These are phyloP conservation scores for Picathartes gymnocephalus DNA, from an alignment of 2,113 vertebrate genomes.

Conservation along the genomic window DNA sequence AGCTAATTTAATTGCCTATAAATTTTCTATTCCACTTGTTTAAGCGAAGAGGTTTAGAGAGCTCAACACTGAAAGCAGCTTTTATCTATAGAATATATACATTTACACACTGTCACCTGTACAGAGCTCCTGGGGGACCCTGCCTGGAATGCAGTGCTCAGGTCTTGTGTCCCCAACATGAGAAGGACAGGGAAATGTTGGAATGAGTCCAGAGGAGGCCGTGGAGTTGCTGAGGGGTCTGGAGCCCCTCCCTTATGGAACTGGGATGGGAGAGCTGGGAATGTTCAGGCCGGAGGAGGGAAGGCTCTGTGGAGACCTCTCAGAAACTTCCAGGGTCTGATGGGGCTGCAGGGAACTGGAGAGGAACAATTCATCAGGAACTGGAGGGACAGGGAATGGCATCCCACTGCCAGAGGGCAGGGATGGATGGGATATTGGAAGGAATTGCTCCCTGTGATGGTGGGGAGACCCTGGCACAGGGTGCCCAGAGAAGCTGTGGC, in stretches of 20 bases:
- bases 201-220: background rate
- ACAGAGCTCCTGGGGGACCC: background rate
- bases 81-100: fast-evolving
- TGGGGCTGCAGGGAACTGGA: background rate
- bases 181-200: background rate
- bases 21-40: background rate
- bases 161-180: fast-evolving
- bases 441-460: fast-evolving
- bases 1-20: background rate
- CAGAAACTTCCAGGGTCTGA: background rate
- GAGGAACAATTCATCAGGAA: background rate
- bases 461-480: background rate
- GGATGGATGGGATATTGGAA: fast-evolving
- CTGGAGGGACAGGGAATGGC: background rate
- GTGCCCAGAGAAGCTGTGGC: background rate
- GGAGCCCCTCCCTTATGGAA: fast-evolving
- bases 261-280: background rate
- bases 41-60: background rate
- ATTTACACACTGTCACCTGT: background rate
- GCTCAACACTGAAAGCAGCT: background rate
- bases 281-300: fast-evolving
- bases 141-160: background rate
- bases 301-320: background rate
- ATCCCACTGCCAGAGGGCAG: fast-evolving
- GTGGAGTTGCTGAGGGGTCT: background rate